phyloP scores from a whole-genome alignment of 2,113 vertebrate genomes.

The Callipepla squamata region DNA sequence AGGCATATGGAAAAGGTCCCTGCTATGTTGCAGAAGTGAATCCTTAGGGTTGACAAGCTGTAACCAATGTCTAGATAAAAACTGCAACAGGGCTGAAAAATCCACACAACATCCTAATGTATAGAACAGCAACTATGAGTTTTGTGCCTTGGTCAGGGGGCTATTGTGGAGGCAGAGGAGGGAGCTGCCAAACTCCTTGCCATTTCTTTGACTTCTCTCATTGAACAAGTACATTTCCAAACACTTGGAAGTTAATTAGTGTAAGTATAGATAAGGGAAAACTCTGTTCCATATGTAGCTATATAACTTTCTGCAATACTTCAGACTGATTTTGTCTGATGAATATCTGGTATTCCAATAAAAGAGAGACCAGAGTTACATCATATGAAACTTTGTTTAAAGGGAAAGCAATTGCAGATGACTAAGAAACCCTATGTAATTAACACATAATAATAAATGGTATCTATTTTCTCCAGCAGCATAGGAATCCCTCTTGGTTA shows the following conservation, averaged over 20 bases:
- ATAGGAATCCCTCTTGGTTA: neutral
- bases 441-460: neutral
- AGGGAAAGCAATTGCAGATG: neutral
- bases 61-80: neutral
- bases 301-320: neutral
- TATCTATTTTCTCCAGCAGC: neutral
- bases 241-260: neutral
- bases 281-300: neutral
- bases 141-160: accelerated
- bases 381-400: neutral
- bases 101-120: neutral
- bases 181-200: neutral
- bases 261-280: neutral
- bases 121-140: neutral
- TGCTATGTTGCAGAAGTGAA: neutral
- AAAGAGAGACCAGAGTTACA: neutral
- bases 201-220: neutral
- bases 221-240: neutral
- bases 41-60: neutral
- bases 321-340: neutral
- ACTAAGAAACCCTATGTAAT: neutral
- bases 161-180: neutral
- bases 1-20: neutral
- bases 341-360: neutral
- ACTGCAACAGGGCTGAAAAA: neutral